A percentile compares a stretch with the other conserved stretches of the same genome.
These are phyloP conservation scores for Azemiops feae DNA, from an alignment of 2,113 vertebrate genomes.

Conservation along the genomic window DNA sequence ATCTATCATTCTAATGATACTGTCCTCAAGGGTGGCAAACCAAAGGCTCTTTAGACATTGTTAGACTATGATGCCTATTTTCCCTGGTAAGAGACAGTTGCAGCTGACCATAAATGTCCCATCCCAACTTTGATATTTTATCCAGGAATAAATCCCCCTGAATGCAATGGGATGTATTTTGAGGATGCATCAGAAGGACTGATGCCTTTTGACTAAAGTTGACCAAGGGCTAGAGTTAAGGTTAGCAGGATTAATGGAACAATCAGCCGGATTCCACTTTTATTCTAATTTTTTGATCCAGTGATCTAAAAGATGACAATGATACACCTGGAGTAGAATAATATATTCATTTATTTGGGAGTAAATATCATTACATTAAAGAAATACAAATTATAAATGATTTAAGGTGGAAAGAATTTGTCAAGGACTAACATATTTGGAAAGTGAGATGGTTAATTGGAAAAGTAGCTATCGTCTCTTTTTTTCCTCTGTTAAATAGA, in stretches of 20 bases:
- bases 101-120: not conserved
- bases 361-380: not conserved
- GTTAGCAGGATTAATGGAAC: not conserved
- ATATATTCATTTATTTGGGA: not conserved
- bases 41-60: not conserved
- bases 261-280: not conserved
- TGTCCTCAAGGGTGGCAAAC: not conserved
- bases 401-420: not conserved
- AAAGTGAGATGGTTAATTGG: not conserved
- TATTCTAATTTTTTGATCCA: not conserved
- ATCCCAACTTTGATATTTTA: not conserved
- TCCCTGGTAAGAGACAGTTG: not conserved
- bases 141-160: not conserved
- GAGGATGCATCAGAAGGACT: not conserved
- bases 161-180: not conserved
- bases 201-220: not conserved
- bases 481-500: not conserved
- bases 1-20: not conserved
- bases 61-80: not conserved
- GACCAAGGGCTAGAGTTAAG: not conserved
- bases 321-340: not conserved
- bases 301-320: not conserved
- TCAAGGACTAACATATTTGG: not conserved
- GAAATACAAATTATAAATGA: not conserved
- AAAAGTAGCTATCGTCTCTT: not conserved